These are phyloP conservation scores for Hemaris fuciformis DNA, from an alignment of 2,888 invertebrate genomes.

Conservation along the genomic window DNA sequence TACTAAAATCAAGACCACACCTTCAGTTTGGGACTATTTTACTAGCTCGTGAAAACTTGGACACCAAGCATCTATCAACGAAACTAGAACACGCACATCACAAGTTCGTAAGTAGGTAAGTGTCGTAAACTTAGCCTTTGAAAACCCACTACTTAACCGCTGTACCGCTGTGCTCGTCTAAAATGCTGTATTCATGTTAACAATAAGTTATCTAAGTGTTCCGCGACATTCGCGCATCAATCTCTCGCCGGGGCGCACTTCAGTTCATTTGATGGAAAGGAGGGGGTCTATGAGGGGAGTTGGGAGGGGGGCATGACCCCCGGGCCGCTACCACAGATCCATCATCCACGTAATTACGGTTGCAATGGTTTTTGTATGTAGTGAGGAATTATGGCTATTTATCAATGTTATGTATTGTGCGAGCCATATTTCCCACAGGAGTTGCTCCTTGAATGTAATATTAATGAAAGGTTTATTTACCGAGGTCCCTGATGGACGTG, in stretches of 20 bases:
- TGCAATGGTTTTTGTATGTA: conserved; percentile 3
- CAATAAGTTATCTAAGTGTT: background rate
- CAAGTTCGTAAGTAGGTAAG: background rate
- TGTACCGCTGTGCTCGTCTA: background rate
- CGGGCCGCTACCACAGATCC: background rate
- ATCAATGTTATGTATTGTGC: conserved; percentile 1
- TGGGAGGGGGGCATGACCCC: background rate
- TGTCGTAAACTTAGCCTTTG: background rate
- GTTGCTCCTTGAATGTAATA: background rate
- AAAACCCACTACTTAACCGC: background rate
- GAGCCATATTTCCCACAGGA: background rate
- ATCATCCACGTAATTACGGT: conserved; percentile 3
- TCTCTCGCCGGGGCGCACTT: background rate
- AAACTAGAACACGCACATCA: no score
- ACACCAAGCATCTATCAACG: no score
- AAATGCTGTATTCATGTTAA: background rate
- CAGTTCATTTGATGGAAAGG: background rate
- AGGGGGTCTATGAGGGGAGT: background rate
- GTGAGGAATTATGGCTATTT: background rate
- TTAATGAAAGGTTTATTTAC: background rate
- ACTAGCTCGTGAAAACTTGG: no score
- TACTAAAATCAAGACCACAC: no score
- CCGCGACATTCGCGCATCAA: background rate
- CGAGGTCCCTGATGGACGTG: background rate
- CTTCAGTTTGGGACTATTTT: no score